Percentiles rank a stretch among this genome's conserved stretches.
phyloP scores from a whole-genome alignment of 2,888 invertebrate species.

The Sphecodes monilicornis region DNA sequence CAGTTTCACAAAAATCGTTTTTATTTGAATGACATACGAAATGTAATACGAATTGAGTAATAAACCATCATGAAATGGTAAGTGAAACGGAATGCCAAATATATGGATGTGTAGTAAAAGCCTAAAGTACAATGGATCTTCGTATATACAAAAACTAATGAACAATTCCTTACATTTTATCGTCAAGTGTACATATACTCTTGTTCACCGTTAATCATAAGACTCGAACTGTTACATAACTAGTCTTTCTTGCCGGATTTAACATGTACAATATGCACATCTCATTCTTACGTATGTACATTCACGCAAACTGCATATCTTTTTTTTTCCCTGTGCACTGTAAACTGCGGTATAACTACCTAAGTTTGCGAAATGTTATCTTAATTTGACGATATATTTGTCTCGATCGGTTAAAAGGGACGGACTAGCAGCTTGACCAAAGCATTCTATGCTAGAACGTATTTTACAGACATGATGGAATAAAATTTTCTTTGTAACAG shows the following conservation, averaged over 20 bases:
- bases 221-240: slow-evolving; percentile 49
- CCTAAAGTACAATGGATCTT: slow-evolving; percentile 61
- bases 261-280: slow-evolving; percentile 48
- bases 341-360: slow-evolving; percentile 36
- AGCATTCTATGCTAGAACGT: slow-evolving; percentile 57
- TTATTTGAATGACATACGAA: slow-evolving; percentile 72
- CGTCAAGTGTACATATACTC: slow-evolving; percentile 41
- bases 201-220: slow-evolving; percentile 46
- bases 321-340: slow-evolving; percentile 21
- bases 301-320: slow-evolving; percentile 32
- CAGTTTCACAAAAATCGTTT: slow-evolving; percentile 71
- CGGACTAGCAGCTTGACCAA: slow-evolving; percentile 65
- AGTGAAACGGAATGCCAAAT: slow-evolving; percentile 66
- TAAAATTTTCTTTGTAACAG: background rate
- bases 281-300: slow-evolving; percentile 56
- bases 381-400: slow-evolving; percentile 30
- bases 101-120: slow-evolving; percentile 56
- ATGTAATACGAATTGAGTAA: slow-evolving; percentile 68
- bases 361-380: slow-evolving; percentile 47
- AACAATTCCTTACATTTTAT: slow-evolving; percentile 68
- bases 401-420: slow-evolving; percentile 60
- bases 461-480: slow-evolving; percentile 21
- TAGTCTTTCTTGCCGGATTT: slow-evolving; percentile 37
- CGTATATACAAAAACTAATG: slow-evolving; percentile 66
- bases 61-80: slow-evolving; percentile 61